These are phyloP conservation scores for Lochmaea capreae DNA, from an alignment of 2,888 invertebrate genomes.

Conservation along the genomic window DNA sequence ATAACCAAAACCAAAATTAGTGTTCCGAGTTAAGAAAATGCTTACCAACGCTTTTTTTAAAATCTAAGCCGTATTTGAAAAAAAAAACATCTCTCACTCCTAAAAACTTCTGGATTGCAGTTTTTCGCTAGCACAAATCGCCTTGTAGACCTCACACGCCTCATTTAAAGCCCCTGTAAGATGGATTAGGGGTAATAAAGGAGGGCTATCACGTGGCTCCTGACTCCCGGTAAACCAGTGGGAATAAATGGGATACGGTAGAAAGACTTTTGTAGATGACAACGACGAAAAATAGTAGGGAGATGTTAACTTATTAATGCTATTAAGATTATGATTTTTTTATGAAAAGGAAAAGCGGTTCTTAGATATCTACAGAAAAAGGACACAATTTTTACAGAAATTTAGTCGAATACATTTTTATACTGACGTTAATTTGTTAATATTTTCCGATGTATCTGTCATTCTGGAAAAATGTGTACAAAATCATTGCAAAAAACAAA, in stretches of 20 bases:
- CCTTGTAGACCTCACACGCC: constrained; percentile 43
- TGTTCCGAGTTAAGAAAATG: neutral
- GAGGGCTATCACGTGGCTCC: constrained; percentile 41
- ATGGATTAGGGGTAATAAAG: constrained; percentile 50
- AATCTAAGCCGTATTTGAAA: constrained; percentile 5
- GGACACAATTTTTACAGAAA: neutral
- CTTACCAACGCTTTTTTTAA: neutral
- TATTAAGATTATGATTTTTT: constrained; percentile 16
- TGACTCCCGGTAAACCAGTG: constrained; percentile 38
- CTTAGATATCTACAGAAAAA: neutral
- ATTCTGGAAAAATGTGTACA: neutral
- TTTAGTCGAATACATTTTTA: neutral
- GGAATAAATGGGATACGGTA: constrained; percentile 29
- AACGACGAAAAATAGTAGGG: constrained; percentile 28
- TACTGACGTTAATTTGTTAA: neutral
- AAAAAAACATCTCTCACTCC: constrained; percentile 11
- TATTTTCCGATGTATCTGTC: neutral
- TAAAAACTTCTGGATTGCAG: constrained; percentile 26
- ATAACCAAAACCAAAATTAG: too few species aligned
- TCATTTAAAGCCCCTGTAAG: constrained; percentile 46
- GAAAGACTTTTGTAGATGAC: constrained; percentile 35
- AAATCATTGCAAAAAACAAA: too few species aligned
- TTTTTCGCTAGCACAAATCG: constrained; percentile 34
- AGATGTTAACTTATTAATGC: constrained; percentile 32
- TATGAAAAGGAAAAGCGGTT: neutral